Percentiles rank a stretch among this genome's conserved stretches.
Conservation (phyloP, 2,113 vertebrate genomes). For the Rhea americana region DNA sequence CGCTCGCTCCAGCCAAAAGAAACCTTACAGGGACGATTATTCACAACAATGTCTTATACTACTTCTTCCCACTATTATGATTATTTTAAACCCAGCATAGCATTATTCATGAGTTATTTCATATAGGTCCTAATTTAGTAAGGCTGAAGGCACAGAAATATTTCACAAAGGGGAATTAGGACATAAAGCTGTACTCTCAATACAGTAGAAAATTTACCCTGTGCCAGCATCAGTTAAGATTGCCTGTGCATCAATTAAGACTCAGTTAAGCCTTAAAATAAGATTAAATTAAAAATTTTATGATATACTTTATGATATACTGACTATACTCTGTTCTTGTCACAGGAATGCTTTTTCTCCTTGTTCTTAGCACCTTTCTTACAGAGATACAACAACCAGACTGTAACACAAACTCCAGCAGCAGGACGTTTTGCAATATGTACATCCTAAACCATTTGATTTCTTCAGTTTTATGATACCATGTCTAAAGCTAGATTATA, state of each 20-base stretch:
- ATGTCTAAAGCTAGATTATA: background rate
- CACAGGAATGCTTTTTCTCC: background rate
- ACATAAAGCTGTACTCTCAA: background rate
- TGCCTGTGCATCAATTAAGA: background rate
- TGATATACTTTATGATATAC: background rate
- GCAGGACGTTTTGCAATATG: background rate
- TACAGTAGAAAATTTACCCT: background rate
- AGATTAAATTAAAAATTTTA: constrained; percentile 2
- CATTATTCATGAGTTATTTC: constrained; percentile 19
- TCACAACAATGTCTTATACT: background rate
- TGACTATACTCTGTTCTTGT: background rate
- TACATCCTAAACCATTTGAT: background rate
- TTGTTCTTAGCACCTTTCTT: background rate
- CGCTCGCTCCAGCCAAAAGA: background rate
- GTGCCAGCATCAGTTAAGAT: background rate
- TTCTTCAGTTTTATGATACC: background rate
- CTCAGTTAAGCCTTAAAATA: background rate
- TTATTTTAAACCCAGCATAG: background rate
- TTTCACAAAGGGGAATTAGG: constrained; percentile 3
- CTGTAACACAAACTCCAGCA: background rate
- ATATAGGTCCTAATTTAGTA: background rate
- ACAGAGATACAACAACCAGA: background rate
- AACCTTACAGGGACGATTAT: background rate
- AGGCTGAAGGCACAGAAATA: constrained; percentile 13
- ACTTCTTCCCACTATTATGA: background rate